Evolutionary conservation across 2,113 vertebrate genomes (phyloP).

Genomic region (Pycnonotus jocosus): DNA sequence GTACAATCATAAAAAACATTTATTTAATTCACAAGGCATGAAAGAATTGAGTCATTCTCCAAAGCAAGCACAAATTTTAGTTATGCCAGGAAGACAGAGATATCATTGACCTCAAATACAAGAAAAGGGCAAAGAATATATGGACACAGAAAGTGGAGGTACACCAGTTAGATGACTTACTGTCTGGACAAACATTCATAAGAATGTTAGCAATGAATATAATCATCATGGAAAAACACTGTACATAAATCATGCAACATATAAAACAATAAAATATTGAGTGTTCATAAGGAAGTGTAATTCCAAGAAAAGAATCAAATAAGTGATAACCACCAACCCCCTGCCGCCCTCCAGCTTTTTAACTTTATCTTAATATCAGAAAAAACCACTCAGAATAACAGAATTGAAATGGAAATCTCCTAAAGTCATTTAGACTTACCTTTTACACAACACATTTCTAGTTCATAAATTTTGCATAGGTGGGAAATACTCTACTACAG

Average conservation of each 20-base stretch:
- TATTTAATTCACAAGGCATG: not conserved
- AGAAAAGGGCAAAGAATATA: not conserved
- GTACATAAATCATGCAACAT: not conserved
- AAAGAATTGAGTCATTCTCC: not conserved
- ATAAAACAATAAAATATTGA: not conserved
- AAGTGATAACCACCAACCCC: not conserved
- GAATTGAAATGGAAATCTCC: not conserved
- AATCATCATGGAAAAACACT: not conserved
- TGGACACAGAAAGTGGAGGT: not conserved
- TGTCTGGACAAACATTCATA: not conserved
- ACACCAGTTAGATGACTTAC: not conserved
- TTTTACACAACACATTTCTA: not conserved
- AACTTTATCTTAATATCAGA: not conserved
- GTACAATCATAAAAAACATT: not conserved
- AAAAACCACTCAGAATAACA: not conserved
- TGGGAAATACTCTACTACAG: not conserved
- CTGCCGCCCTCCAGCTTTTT: not conserved
- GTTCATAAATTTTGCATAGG: not conserved
- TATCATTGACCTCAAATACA: not conserved
- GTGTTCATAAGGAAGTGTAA: not conserved
- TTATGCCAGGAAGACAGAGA: not conserved
- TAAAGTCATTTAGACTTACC: not conserved
- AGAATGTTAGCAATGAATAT: not conserved
- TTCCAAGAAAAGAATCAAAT: not conserved
- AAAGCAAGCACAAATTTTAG: not conserved